Conservation (phyloP, 1,140 invertebrate species). For the Scaptomyza graminum region DNA sequence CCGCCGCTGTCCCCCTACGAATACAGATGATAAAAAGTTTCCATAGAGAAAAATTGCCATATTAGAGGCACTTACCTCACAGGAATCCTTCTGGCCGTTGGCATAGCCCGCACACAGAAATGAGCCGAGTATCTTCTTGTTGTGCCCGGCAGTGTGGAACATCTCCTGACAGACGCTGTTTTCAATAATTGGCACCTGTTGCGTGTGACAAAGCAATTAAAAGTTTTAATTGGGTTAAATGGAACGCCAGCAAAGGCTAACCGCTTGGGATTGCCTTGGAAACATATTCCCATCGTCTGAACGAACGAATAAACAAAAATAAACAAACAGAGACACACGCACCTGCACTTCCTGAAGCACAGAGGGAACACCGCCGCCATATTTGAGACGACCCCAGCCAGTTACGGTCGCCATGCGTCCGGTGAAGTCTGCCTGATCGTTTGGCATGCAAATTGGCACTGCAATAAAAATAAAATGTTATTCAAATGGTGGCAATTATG, state of each 20-base stretch:
- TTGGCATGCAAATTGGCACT: slow-evolving; percentile 96
- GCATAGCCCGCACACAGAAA: slow-evolving; percentile 98
- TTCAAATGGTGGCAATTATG: not conserved
- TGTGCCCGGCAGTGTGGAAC: slow-evolving; percentile 95
- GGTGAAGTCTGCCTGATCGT: slow-evolving; percentile 91
- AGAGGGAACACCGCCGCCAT: slow-evolving; percentile 93
- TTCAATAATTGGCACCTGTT: slow-evolving; percentile 93
- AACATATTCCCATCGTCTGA: not conserved
- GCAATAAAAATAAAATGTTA: slow-evolving; percentile 48
- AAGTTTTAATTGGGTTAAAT: slow-evolving; percentile 8
- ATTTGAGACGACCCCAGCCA: slow-evolving; percentile 89
- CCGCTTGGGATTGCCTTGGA: not conserved
- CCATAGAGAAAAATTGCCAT: not conserved
- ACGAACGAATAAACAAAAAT: not conserved
- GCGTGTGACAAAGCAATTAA: slow-evolving; percentile 31
- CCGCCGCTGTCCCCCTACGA: slow-evolving; percentile 96
- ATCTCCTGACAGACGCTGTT: slow-evolving; percentile 96
- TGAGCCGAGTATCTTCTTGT: slow-evolving; percentile 93
- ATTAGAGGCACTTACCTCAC: slow-evolving; percentile 89
- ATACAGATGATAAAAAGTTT: slow-evolving; percentile 11
- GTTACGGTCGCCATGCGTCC: slow-evolving; percentile 93
- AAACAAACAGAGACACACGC: slow-evolving; percentile 15
- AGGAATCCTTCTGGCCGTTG: slow-evolving; percentile 96
- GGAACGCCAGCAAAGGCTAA: not conserved
- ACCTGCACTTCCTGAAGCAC: slow-evolving; percentile 94